Evolutionary conservation across 2,113 vertebrate genomes (phyloP), one percentile per base, ranked within the genome.

Genomic region (Nothocercus julius): DNA sequence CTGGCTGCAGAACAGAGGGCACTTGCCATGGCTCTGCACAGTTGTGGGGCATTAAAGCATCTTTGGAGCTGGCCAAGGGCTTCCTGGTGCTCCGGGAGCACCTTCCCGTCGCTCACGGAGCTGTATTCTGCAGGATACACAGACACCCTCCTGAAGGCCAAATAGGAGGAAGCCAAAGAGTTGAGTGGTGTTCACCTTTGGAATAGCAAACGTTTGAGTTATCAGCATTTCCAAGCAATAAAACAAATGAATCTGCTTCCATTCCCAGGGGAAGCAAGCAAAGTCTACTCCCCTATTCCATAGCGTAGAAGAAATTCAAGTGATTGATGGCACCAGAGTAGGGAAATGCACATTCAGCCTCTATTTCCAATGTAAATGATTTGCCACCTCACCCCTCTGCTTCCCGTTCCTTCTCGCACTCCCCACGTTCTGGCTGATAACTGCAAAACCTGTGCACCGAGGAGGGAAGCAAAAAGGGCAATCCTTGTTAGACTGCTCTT

Each of bases 281-380:
- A 90, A 76, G 83, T 90, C 90, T 61, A 66, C 70, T 92, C 64
- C 76, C 81, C 72, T 90, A 27, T 76, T 96, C 90, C 2, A 0
- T 13, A 67, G 78, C 0, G 0, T 74, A 92, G 74, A 87, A 95
- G 94, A 97, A 96, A 89, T 73, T 40, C 8, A 72, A 94, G 73
- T 96, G 95, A 97, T 82, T 87, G 95, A 96, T 94, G 70, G 86
- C 81, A 89, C 86, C 53, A 86, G 62, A 63, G 81, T 62, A 63
- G 74, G 95, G 86, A 96, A 96, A 96, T 86, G 94, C 95, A 93
- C 81, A 91, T 95, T 93, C 95, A 96, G 92, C 92, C 82, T 62
- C 2, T 87, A 85, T 89, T 90, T 94, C 93, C 86, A 79, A 93
- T 92, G 93, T 89, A 96, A 95, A 96, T 93, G 24, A 87, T 34